phyloP scores from a whole-genome alignment of 2,888 invertebrate species.

The Globia sparganii region DNA sequence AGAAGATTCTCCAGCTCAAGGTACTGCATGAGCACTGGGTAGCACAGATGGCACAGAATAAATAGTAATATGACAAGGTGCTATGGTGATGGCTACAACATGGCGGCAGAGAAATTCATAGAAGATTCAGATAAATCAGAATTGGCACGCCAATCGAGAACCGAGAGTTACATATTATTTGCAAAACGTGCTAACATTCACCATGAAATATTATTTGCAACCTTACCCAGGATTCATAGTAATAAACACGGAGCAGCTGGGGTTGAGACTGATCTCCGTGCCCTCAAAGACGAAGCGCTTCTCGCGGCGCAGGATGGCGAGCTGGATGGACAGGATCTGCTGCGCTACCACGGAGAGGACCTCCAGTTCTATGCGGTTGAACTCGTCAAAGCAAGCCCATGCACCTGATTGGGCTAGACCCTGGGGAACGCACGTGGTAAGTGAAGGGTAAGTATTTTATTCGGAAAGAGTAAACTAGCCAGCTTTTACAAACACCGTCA shows the following conservation, averaged over 20 bases:
- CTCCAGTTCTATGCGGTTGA: conserved; percentile 97
- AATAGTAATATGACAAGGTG: background rate
- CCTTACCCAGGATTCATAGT: conserved; percentile 97
- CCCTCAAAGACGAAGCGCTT: conserved; percentile 97
- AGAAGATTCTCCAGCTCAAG: background rate
- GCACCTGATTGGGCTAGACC: conserved; percentile 97
- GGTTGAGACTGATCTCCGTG: conserved; percentile 96
- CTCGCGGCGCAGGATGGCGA: conserved; percentile 94
- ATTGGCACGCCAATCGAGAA: background rate
- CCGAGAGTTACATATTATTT: background rate
- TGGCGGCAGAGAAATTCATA: background rate
- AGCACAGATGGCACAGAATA: too few relatives aligned
- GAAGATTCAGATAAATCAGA: too few relatives aligned
- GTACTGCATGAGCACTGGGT: background rate
- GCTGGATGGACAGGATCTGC: conserved; percentile 97
- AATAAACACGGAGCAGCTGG: conserved; percentile 97
- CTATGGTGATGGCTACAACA: too few relatives aligned
- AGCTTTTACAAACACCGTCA: too few relatives aligned
- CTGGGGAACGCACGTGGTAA: conserved; percentile 75
- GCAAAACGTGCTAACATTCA: background rate
- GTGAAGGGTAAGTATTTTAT: background rate
- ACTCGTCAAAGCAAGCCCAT: conserved; percentile 98
- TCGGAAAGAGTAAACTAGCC: background rate
- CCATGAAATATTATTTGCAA: background rate
- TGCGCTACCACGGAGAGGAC: conserved; percentile 98